phyloP scores from a whole-genome alignment of 2,888 invertebrate species.

The Agrotis ipsilon region DNA sequence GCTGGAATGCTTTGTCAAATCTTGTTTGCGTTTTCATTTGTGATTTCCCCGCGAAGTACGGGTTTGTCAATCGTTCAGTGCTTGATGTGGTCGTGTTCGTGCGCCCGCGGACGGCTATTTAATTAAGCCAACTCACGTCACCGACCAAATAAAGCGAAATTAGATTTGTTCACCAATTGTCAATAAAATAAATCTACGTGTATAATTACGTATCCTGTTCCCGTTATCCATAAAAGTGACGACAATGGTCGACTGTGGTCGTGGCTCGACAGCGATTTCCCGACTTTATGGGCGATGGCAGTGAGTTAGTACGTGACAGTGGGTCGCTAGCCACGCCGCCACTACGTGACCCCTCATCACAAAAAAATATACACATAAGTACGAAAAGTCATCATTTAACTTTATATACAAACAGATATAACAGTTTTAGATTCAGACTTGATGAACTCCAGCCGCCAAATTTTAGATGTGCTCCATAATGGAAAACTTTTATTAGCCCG shows the following conservation, averaged over 20 bases:
- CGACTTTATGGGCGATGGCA: conserved; percentile 71
- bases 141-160: conserved; percentile 63
- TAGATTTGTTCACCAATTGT: conserved; percentile 68
- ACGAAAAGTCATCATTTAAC: conserved; percentile 46
- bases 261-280: conserved; percentile 73
- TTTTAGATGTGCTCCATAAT: conserved; percentile 28
- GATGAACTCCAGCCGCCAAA: conserved; percentile 31
- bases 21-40: conserved; percentile 20
- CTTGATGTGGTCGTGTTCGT: conserved; percentile 25
- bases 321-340: conserved; percentile 48
- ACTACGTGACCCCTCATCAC: conserved; percentile 68
- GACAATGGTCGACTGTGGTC: conserved; percentile 70
- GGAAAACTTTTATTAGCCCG: conserved; percentile 48
- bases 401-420: conserved; percentile 21
- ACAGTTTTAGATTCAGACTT: conserved; percentile 37
- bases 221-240: conserved; percentile 75
- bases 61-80: conserved; percentile 31
- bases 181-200: conserved; percentile 70
- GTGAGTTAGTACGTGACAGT: conserved; percentile 71
- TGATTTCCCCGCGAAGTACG: conserved; percentile 1
- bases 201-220: conserved; percentile 76
- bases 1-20: conserved; percentile 1
- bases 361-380: conserved; percentile 51
- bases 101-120: conserved; percentile 30
- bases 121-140: conserved; percentile 61